Evolutionary conservation across 2,797 vertebrate species (phyloP).

Genomic region (Sebastolobus alascanus): DNA sequence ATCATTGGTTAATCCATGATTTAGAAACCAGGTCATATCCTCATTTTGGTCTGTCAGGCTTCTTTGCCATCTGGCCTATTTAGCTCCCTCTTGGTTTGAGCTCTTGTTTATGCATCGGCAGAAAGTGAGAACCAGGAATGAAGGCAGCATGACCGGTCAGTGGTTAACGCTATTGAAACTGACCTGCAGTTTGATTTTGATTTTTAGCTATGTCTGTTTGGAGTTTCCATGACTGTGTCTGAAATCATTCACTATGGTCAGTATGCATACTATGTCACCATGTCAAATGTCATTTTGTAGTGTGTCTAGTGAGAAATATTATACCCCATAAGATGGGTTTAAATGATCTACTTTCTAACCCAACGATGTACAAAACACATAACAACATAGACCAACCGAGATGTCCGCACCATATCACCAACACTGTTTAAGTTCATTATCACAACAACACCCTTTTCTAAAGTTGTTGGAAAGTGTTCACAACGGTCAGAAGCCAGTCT

Average conservation of each 20-base stretch:
- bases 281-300: not conserved
- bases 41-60: conserved; percentile 38
- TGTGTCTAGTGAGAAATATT: not conserved
- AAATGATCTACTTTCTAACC: not conserved
- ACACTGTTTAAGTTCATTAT: not conserved
- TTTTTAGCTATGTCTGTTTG: not conserved
- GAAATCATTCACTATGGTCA: not conserved
- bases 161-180: conserved; percentile 9
- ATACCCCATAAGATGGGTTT: not conserved
- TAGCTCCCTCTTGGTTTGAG: conserved; percentile 29
- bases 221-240: conserved; percentile 13
- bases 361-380: not conserved
- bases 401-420: not conserved
- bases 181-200: conserved; percentile 7
- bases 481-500: too few species aligned
- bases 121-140: conserved; percentile 27
- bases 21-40: conserved; percentile 60
- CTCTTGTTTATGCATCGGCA: conserved; percentile 25
- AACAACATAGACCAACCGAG: not conserved
- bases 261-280: not conserved
- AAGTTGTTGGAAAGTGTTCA: too few species aligned
- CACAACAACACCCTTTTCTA: not conserved
- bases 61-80: conserved; percentile 48
- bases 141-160: not conserved
- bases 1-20: conserved; percentile 45